phyloP scores from a whole-genome alignment of 2,797 vertebrate species.

The Chiloscyllium punctatum region DNA sequence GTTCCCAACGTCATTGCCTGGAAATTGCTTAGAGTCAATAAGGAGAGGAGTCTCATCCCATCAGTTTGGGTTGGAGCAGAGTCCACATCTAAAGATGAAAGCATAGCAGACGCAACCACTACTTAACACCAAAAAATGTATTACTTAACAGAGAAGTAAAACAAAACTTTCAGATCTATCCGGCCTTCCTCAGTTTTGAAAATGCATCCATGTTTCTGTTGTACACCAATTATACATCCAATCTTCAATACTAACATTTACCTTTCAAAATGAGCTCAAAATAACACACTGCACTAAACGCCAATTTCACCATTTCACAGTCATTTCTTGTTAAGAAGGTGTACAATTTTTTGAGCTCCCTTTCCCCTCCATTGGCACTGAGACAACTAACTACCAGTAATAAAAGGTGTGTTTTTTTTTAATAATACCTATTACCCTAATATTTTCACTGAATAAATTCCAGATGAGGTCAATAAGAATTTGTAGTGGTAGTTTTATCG shows the following conservation, averaged over 20 bases:
- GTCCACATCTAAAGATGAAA: neutral
- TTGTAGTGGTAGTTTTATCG: too few species aligned
- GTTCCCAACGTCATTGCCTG: too few species aligned
- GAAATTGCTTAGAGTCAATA: too few species aligned
- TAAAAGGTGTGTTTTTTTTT: too few species aligned
- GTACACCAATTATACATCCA: neutral
- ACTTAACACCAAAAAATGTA: neutral
- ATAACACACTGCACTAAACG: neutral
- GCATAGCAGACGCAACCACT: neutral
- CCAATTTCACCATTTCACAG: neutral
- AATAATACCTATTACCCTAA: too few species aligned
- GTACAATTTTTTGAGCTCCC: neutral
- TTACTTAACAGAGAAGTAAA: neutral
- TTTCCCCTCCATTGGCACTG: neutral
- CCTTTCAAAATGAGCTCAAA: neutral
- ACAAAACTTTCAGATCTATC: neutral
- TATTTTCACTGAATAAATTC: too few species aligned
- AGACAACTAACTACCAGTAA: neutral
- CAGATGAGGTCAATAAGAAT: too few species aligned
- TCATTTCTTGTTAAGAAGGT: neutral
- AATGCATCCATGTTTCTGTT: neutral
- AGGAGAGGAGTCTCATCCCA: too few species aligned
- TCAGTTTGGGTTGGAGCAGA: neutral
- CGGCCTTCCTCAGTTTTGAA: neutral
- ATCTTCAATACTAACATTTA: neutral